These are phyloP conservation scores for Trichonephila inaurata DNA, from an alignment of 1,140 invertebrate genomes.

Conservation along the genomic window DNA sequence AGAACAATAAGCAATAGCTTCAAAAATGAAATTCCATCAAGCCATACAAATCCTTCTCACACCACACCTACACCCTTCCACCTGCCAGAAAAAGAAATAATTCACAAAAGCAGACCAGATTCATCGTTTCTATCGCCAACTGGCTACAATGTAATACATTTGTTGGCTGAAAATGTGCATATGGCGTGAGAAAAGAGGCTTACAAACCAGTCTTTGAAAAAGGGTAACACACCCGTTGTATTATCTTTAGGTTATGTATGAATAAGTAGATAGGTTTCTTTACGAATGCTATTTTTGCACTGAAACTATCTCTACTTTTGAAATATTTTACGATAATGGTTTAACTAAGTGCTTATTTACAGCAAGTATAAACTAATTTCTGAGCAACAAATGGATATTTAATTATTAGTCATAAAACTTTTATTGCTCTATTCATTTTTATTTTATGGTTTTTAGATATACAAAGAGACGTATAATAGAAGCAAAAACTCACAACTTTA, in stretches of 20 bases:
- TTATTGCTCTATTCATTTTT: background rate
- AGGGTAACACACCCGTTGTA: background rate
- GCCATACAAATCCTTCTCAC: background rate
- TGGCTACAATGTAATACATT: background rate
- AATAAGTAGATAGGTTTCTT: background rate
- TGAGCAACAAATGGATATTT: background rate
- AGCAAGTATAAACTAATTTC: background rate
- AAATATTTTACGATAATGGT: background rate
- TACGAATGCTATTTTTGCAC: background rate
- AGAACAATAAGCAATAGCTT: background rate
- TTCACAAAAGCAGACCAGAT: background rate
- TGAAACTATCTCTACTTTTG: background rate
- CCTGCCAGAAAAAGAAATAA: background rate
- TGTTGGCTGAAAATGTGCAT: background rate
- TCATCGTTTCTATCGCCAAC: background rate
- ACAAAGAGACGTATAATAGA: too few relatives aligned
- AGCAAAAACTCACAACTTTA: too few relatives aligned
- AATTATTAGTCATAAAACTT: background rate
- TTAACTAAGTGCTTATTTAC: background rate
- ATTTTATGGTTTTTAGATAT: too few relatives aligned
- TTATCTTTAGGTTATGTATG: background rate
- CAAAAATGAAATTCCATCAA: background rate
- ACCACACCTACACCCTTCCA: background rate
- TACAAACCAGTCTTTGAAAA: background rate
- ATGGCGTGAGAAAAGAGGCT: slow-evolving; percentile 2